Evolutionary conservation across 2,113 vertebrate species (phyloP).

Genomic region (Xiphophorus maculatus): DNA sequence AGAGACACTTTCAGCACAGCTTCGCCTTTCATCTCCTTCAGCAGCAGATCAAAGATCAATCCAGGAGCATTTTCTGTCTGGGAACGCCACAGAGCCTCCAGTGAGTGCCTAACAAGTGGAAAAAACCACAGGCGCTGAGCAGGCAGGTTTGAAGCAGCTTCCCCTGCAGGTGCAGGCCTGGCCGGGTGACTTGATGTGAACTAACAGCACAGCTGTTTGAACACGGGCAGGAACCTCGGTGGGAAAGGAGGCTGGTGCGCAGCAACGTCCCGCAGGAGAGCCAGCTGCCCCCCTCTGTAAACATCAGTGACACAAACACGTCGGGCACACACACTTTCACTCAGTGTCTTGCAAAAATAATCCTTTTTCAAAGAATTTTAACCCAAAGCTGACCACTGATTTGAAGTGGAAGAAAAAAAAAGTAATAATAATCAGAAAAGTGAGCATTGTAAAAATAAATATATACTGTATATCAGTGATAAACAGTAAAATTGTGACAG

Average conservation of each 20-base stretch:
- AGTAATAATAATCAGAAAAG: too few relatives aligned
- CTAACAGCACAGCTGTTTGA: constrained; percentile 61
- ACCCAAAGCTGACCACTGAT: too few relatives aligned
- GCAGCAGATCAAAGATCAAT: constrained; percentile 21
- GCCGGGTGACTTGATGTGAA: constrained; percentile 59
- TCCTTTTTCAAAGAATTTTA: not conserved
- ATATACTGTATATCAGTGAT: too few relatives aligned
- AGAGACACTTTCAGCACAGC: constrained; percentile 4
- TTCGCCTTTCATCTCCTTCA: constrained; percentile 26
- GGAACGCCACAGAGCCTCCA: constrained; percentile 4
- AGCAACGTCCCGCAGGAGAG: constrained; percentile 39
- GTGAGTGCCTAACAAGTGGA: constrained; percentile 9
- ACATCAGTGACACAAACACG: constrained; percentile 42
- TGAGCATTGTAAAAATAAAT: too few relatives aligned
- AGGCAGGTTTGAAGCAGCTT: constrained; percentile 26
- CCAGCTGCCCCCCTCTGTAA: constrained; percentile 52
- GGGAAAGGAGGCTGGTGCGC: constrained; percentile 36
- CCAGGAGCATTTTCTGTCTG: not conserved
- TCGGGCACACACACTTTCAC: constrained; percentile 1
- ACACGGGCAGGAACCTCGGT: constrained; percentile 35
- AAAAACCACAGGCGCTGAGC: constrained; percentile 2
- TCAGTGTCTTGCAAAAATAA: not conserved
- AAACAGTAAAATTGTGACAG: too few relatives aligned
- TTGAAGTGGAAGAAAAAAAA: too few relatives aligned
- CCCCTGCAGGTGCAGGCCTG: constrained; percentile 35